Percentiles rank a stretch among this genome's conserved stretches.
Evolutionary conservation across 2,888 invertebrate genomes (phyloP).

Genomic region (Deroplatys truncata): DNA sequence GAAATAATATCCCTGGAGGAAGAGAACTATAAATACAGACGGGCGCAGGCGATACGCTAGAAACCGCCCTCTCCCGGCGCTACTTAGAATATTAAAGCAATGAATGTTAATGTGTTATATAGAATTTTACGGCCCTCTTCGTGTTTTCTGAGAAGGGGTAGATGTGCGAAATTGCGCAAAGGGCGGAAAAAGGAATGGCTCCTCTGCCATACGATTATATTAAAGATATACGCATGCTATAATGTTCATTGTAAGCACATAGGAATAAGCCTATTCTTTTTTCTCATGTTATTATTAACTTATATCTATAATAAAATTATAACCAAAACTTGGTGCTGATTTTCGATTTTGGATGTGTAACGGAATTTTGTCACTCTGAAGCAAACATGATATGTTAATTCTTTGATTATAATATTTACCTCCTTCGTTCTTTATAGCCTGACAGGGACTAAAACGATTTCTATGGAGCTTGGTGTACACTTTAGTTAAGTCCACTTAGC

Average conservation of each 20-base stretch:
- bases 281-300: no score
- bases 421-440: no score
- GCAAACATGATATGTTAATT: no score
- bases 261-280: no score
- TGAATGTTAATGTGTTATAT: neutral
- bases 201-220: neutral
- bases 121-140: neutral
- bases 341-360: no score
- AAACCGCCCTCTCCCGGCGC: neutral
- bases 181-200: neutral
- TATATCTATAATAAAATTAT: no score
- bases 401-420: no score
- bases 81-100: conserved; percentile 2
- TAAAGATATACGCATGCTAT: neutral
- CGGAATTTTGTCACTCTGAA: no score
- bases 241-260: neutral
- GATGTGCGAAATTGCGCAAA: neutral
- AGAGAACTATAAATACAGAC: neutral
- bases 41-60: neutral
- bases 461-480: no score
- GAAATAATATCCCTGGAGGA: neutral
- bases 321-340: no score
- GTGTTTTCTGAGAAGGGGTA: neutral
- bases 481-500: no score
- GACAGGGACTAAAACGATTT: no score